Conservation (phyloP, 2,113 vertebrate species). For the Plectropomus leopardus region DNA sequence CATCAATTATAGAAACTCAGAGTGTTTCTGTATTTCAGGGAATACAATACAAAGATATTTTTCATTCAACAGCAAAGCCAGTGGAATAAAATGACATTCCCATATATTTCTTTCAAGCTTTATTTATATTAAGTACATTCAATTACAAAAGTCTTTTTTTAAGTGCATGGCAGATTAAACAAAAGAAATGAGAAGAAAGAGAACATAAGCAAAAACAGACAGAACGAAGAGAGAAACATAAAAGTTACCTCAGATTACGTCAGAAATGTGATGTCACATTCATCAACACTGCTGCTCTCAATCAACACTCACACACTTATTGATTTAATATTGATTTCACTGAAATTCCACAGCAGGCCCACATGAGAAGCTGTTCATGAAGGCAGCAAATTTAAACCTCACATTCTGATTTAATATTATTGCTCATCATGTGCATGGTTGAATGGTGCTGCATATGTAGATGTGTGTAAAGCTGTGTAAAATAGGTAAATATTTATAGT, state of each 20-base stretch:
- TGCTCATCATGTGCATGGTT: too few relatives aligned
- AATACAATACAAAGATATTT: neutral
- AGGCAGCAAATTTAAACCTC: too few relatives aligned
- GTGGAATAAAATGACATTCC: neutral
- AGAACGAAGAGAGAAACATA: neutral
- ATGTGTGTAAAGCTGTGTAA: too few relatives aligned
- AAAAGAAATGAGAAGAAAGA: neutral
- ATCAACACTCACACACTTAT: neutral
- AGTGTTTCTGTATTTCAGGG: neutral
- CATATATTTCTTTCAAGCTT: neutral
- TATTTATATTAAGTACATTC: neutral
- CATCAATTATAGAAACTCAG: neutral
- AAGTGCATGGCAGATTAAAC: slow-evolving; percentile 4
- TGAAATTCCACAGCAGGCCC: too few relatives aligned
- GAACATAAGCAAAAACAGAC: neutral
- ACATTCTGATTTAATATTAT: too few relatives aligned
- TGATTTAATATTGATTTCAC: too few relatives aligned
- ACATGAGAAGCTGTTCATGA: too few relatives aligned
- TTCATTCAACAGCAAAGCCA: neutral
- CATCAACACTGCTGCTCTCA: neutral
- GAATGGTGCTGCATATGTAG: too few relatives aligned
- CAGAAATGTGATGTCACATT: neutral
- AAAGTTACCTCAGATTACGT: neutral
- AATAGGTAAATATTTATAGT: too few relatives aligned
- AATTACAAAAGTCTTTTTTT: neutral